Conservation (phyloP, 2,888 invertebrate species). For the Nudaria mundana region DNA sequence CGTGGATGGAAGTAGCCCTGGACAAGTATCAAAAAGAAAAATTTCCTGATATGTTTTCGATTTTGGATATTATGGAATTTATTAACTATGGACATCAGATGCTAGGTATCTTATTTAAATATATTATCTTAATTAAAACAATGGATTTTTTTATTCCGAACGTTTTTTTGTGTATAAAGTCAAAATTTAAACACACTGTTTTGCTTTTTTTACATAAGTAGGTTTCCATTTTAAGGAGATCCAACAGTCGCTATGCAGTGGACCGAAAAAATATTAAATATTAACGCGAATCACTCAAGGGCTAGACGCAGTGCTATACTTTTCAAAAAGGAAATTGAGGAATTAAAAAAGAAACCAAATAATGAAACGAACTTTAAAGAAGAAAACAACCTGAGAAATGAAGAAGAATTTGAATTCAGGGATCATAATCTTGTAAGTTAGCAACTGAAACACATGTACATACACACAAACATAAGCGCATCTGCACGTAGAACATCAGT, state of each 20-base stretch:
- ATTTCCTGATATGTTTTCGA: constrained; percentile 79
- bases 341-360: constrained; percentile 42
- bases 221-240: constrained; percentile 83
- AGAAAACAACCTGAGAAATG: constrained; percentile 2
- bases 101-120: constrained; percentile 80
- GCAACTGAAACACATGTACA: no score
- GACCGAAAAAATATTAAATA: constrained; percentile 91
- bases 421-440: no score
- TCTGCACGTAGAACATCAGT: no score
- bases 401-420: neutral
- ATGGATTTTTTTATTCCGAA: no score
- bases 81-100: constrained; percentile 96
- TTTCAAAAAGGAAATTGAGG: constrained; percentile 90
- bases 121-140: no score
- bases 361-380: constrained; percentile 32
- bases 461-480: no score
- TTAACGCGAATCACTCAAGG: constrained; percentile 91
- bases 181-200: no score
- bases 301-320: constrained; percentile 95
- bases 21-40: constrained; percentile 83
- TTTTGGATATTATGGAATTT: constrained; percentile 95
- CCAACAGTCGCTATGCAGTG: constrained; percentile 90
- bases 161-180: no score
- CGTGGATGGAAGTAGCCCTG: constrained; percentile 98
- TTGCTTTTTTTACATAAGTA: no score